Percentiles rank a stretch among this genome's conserved stretches.
These are phyloP conservation scores for Halesus radiatus DNA, from an alignment of 1,140 invertebrate species.

Conservation along the genomic window DNA sequence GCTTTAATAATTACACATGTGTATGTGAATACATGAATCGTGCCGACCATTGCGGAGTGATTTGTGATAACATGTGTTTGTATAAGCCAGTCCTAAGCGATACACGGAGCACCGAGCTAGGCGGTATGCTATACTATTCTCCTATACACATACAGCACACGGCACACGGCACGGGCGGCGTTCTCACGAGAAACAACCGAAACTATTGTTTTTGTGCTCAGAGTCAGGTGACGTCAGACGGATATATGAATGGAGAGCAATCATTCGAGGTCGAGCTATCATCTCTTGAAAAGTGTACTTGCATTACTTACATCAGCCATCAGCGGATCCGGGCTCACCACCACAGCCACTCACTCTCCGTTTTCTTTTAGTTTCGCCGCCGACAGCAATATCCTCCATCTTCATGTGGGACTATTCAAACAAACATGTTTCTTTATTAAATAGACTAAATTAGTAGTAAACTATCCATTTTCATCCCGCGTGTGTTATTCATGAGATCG, in stretches of 20 bases:
- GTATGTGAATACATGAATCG: constrained; percentile 25
- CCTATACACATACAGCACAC: too few species aligned
- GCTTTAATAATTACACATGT: constrained; percentile 9
- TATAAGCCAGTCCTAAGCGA: constrained; percentile 21
- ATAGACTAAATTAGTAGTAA: too few species aligned
- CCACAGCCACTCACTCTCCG: too few species aligned
- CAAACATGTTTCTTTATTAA: too few species aligned
- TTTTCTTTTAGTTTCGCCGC: constrained; percentile 20
- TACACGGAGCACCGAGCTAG: not conserved
- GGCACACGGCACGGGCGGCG: not conserved
- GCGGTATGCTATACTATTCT: too few species aligned
- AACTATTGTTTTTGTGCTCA: constrained; percentile 10
- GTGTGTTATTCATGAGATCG: too few species aligned
- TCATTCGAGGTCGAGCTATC: constrained; percentile 40
- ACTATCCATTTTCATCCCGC: too few species aligned
- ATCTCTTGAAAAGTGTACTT: not conserved
- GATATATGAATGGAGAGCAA: constrained; percentile 40
- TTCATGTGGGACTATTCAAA: too few species aligned
- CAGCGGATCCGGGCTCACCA: too few species aligned
- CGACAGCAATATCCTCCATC: too few species aligned
- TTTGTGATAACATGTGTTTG: constrained; percentile 25
- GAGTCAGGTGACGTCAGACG: constrained; percentile 39
- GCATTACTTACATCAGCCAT: too few species aligned
- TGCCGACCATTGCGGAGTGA: constrained; percentile 26
- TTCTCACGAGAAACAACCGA: constrained; percentile 23